phyloP scores from a whole-genome alignment of 30 jellyfish, hydroid and myxozoan species.

The Cassiopea andromeda region DNA sequence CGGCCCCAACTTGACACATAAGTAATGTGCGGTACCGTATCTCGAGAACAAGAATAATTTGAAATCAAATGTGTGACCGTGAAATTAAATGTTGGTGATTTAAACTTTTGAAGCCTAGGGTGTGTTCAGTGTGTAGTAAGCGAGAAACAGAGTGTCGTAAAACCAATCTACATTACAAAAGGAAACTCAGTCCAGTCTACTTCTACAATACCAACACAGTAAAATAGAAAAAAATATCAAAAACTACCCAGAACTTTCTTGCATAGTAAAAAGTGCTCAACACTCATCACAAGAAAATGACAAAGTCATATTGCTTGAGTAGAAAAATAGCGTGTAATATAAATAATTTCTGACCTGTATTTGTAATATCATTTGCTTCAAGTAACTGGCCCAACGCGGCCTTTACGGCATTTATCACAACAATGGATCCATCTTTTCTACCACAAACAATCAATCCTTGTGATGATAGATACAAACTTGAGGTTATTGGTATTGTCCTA shows the following conservation, averaged over 20 bases:
- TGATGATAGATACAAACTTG: conserved; percentile 92
- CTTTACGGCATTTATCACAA: conserved; percentile 74
- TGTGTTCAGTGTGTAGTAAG: too few relatives aligned
- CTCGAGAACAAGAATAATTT: too few relatives aligned
- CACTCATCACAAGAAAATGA: too few relatives aligned
- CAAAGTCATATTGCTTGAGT: too few relatives aligned
- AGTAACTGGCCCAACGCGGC: conserved; percentile 86
- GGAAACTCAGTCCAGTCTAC: not conserved
- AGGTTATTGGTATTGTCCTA: conserved; percentile 53
- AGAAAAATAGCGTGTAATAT: not conserved
- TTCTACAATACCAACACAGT: not conserved
- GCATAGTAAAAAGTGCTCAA: too few relatives aligned
- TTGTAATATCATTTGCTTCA: conserved; percentile 33
- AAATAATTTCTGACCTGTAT: conserved; percentile 30
- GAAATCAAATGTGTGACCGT: too few relatives aligned
- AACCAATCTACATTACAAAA: not conserved
- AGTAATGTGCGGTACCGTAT: too few relatives aligned
- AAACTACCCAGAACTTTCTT: too few relatives aligned
- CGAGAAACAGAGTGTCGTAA: not conserved
- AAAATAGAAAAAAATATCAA: too few relatives aligned
- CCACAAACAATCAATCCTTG: conserved; percentile 98
- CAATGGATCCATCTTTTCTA: conserved; percentile 84
- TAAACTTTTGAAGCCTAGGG: too few relatives aligned
- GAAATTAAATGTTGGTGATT: too few relatives aligned
- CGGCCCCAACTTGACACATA: too few relatives aligned